These are phyloP conservation scores for Ricordea florida DNA, from an alignment of 92 coral and sea anemone genomes.

Conservation along the genomic window DNA sequence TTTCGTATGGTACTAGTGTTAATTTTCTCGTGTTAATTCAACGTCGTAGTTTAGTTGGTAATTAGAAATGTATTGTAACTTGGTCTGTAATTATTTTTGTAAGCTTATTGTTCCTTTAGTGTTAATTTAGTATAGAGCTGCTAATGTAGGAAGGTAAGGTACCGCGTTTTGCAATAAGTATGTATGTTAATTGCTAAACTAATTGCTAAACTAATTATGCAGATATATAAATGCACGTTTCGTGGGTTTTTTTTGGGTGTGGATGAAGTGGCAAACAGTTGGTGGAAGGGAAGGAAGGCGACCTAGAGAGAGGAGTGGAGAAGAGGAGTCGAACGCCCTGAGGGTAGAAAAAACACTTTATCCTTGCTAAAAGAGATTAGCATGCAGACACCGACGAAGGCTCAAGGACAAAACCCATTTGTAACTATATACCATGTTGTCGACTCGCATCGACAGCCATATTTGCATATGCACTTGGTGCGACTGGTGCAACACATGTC, in stretches of 20 bases:
- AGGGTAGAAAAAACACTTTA: no score
- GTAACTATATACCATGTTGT: no score
- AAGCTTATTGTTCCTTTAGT: not conserved
- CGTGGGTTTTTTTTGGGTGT: not conserved
- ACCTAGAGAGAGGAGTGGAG: not conserved
- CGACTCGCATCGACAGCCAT: no score
- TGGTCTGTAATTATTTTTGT: not conserved
- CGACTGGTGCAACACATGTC: no score
- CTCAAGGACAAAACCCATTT: constrained; percentile 2
- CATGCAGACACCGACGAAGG: constrained; percentile 11
- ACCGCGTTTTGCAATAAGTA: constrained; percentile 11
- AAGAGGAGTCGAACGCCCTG: not conserved
- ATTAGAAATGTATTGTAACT: constrained; percentile 4
- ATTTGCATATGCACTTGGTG: no score
- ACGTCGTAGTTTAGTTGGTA: not conserved
- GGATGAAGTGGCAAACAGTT: constrained; percentile 13
- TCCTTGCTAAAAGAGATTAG: constrained; percentile 11
- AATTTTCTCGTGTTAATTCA: constrained; percentile 13
- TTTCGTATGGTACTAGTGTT: constrained; percentile 11
- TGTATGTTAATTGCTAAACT: constrained; percentile 1
- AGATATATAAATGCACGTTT: not conserved
- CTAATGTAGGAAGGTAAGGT: not conserved
- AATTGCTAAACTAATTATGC: not conserved
- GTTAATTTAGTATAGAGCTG: not conserved
- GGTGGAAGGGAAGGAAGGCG: constrained; percentile 1